Conservation (phyloP, 2,888 invertebrate genomes). For the Autographa gamma region DNA sequence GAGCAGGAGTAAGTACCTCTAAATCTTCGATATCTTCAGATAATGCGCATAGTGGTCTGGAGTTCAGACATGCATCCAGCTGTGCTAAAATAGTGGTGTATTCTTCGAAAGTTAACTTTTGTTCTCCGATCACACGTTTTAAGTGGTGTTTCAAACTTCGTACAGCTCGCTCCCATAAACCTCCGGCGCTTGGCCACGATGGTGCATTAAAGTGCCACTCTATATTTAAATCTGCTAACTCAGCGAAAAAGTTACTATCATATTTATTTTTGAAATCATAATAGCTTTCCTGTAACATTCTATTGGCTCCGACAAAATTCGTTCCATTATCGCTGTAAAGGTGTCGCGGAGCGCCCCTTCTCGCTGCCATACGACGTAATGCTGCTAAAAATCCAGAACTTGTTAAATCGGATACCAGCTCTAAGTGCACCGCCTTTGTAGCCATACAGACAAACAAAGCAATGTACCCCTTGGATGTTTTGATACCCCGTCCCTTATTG, state of each 20-base stretch:
- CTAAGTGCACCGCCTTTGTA: slow-evolving; percentile 12
- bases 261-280: not conserved
- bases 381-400: slow-evolving; percentile 48
- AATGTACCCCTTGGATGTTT: slow-evolving; percentile 36
- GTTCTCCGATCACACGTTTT: slow-evolving; percentile 20
- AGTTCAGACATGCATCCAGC: too few species aligned
- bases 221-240: not conserved
- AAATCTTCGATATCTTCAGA: too few species aligned
- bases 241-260: not conserved
- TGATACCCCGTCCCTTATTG: slow-evolving; percentile 38
- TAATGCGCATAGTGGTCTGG: too few species aligned
- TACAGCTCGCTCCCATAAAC: slow-evolving; percentile 43
- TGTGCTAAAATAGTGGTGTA: too few species aligned
- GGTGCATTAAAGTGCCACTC: slow-evolving; percentile 26
- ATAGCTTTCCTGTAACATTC: slow-evolving; percentile 11
- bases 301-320: slow-evolving; percentile 48
- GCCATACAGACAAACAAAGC: slow-evolving; percentile 43
- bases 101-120: slow-evolving; percentile 17
- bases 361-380: slow-evolving; percentile 42
- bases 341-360: slow-evolving; percentile 29
- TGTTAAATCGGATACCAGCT: slow-evolving; percentile 33
- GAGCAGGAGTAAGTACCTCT: too few species aligned
- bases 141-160: slow-evolving; percentile 43
- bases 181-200: slow-evolving; percentile 33
- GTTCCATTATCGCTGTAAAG: slow-evolving; percentile 41